Evolutionary conservation across 2,888 invertebrate genomes (phyloP).

Genomic region (Meganola albula): DNA sequence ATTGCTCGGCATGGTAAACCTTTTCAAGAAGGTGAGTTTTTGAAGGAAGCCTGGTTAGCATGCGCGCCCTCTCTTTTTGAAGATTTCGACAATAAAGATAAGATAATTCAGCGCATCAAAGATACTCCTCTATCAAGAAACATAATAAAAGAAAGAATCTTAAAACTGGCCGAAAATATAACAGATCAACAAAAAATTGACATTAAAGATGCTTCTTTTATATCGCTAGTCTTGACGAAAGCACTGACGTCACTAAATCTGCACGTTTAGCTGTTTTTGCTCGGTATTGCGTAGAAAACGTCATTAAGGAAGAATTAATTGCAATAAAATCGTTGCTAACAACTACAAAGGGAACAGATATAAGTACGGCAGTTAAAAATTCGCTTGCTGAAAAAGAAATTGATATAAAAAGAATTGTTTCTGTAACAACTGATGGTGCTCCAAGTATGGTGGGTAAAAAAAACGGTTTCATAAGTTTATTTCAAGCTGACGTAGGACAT

Average conservation of each 20-base stretch:
- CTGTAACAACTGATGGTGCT: constrained; percentile 18
- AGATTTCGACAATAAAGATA: constrained; percentile 21
- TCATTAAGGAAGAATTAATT: constrained; percentile 21
- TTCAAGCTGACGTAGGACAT: constrained; percentile 23
- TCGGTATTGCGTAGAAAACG: constrained; percentile 18
- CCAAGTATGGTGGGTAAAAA: constrained; percentile 15
- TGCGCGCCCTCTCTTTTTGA: constrained; percentile 22
- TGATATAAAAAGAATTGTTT: constrained; percentile 15
- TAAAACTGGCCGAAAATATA: constrained; percentile 15
- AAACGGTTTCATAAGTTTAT: constrained; percentile 9
- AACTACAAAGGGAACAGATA: constrained; percentile 20
- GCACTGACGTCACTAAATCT: constrained; percentile 22
- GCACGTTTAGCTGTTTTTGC: constrained; percentile 22
- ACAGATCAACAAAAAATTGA: constrained; percentile 15
- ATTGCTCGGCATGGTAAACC: constrained; percentile 17
- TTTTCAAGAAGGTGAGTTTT: constrained; percentile 21
- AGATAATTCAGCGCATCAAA: constrained; percentile 23
- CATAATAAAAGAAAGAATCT: constrained; percentile 17
- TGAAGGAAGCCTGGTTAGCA: constrained; percentile 22
- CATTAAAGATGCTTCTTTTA: constrained; percentile 13
- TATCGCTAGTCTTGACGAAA: constrained; percentile 16
- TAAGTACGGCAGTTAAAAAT: constrained; percentile 16
- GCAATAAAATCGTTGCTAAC: constrained; percentile 19
- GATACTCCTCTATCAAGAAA: constrained; percentile 21
- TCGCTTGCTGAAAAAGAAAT: constrained; percentile 18